Conservation (phyloP, 2,888 invertebrate genomes). For the Agrochola macilenta region DNA sequence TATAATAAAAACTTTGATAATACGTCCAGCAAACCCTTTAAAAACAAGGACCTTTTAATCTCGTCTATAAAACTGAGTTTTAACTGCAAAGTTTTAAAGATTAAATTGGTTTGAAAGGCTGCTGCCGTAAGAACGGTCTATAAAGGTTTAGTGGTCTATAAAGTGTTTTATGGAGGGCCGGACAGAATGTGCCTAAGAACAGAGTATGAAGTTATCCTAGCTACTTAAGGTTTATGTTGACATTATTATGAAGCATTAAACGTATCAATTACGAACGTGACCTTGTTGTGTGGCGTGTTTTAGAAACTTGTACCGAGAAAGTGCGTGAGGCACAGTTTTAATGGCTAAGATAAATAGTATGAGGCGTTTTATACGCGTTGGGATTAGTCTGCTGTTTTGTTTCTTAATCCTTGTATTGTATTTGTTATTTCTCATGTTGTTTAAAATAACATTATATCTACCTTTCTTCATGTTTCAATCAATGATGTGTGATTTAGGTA, state of each 20-base stretch:
- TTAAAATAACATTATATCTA: too few relatives aligned
- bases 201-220: slow-evolving; percentile 46
- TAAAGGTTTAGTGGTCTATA: slow-evolving; percentile 57
- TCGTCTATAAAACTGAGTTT: slow-evolving; percentile 39
- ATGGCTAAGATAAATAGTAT: slow-evolving; percentile 16
- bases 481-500: background rate
- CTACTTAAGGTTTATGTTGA: slow-evolving; percentile 55
- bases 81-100: slow-evolving; percentile 16
- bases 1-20: slow-evolving; percentile 40
- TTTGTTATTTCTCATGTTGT: background rate
- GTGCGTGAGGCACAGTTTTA: slow-evolving; percentile 2
- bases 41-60: slow-evolving; percentile 33
- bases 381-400: too few relatives aligned
- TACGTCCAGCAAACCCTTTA: slow-evolving; percentile 36
- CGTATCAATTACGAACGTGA: slow-evolving; percentile 24
- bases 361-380: slow-evolving; percentile 3
- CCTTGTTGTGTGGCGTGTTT: slow-evolving; percentile 22
- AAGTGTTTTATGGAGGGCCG: slow-evolving; percentile 54
- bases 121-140: slow-evolving; percentile 16
- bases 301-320: background rate
- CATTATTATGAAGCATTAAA: slow-evolving; percentile 44
- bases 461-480: background rate
- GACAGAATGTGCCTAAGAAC: slow-evolving; percentile 45
- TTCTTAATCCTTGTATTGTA: background rate
- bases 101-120: slow-evolving; percentile 49